A percentile compares a stretch with the other conserved stretches of the same genome.
These are phyloP conservation scores for Drosophila ironensis DNA, from an alignment of 1,140 invertebrate genomes.

Conservation along the genomic window DNA sequence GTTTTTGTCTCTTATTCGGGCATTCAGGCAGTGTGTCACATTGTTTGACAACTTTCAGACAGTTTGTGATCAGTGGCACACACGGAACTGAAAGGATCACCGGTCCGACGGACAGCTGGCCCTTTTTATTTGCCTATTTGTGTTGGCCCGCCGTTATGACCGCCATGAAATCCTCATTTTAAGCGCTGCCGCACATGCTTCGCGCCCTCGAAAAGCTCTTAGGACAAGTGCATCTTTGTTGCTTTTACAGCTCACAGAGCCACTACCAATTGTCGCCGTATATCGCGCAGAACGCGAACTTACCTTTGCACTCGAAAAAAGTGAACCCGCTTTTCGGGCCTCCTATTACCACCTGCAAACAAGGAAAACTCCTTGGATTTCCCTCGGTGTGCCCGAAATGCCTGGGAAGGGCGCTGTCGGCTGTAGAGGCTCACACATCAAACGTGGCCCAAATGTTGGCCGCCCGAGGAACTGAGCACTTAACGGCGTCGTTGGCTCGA, in stretches of 20 bases:
- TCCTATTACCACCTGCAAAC: too few relatives aligned
- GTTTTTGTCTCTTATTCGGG: not conserved
- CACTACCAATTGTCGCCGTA: constrained; percentile 20
- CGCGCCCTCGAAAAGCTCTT: constrained; percentile 37
- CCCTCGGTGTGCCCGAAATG: not conserved
- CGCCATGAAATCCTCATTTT: constrained; percentile 19
- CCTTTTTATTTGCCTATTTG: not conserved
- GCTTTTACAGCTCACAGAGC: constrained; percentile 10
- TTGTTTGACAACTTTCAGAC: constrained; percentile 18
- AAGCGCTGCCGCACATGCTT: constrained; percentile 35
- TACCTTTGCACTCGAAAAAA: constrained; percentile 1
- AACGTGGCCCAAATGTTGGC: constrained; percentile 36
- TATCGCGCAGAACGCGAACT: not conserved
- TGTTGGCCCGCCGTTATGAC: constrained; percentile 16
- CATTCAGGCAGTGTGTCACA: not conserved
- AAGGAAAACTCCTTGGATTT: not conserved
- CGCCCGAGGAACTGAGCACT: constrained; percentile 45
- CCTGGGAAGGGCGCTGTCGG: not conserved
- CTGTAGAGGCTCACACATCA: constrained; percentile 12
- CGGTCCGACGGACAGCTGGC: not conserved
- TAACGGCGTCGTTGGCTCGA: constrained; percentile 64
- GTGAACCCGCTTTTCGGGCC: too few relatives aligned
- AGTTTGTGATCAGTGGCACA: constrained; percentile 23
- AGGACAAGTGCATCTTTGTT: constrained; percentile 39
- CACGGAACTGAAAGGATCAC: constrained; percentile 25